Evolutionary conservation across 2,797 vertebrate species (phyloP).

Genomic region (Thamnophis elegans): DNA sequence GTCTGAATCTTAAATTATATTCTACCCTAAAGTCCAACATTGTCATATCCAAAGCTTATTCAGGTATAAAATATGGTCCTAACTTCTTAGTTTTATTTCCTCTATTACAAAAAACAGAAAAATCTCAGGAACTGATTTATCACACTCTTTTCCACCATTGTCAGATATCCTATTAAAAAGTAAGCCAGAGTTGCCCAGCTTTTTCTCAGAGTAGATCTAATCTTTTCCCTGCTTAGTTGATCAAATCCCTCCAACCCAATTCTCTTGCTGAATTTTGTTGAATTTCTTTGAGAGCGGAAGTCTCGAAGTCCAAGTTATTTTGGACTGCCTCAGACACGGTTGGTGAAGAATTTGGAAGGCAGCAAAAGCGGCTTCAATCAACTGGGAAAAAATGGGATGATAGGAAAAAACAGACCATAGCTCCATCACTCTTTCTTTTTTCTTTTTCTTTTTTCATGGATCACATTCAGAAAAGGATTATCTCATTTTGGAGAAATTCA

Average conservation of each 20-base stretch:
- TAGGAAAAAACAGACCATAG: too few relatives aligned
- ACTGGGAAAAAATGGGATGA: too few relatives aligned
- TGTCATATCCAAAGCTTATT: not conserved
- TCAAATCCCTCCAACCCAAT: not conserved
- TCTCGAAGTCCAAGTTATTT: not conserved
- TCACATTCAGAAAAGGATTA: too few relatives aligned
- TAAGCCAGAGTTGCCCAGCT: not conserved
- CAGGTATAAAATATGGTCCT: slow-evolving; percentile 3
- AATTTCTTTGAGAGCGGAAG: not conserved
- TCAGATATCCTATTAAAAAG: slow-evolving; percentile 8
- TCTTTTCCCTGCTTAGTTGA: not conserved
- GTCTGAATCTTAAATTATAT: not conserved
- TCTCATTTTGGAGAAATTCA: too few relatives aligned
- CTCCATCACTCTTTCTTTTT: too few relatives aligned
- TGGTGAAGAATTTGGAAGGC: too few relatives aligned
- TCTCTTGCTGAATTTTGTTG: not conserved
- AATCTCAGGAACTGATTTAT: not conserved
- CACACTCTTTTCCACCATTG: not conserved
- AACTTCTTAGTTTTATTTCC: not conserved
- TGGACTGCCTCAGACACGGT: not conserved
- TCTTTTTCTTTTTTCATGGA: too few relatives aligned
- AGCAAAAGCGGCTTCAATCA: too few relatives aligned
- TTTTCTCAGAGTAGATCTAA: not conserved
- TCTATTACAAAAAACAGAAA: not conserved
- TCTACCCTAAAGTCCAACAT: not conserved